Evolutionary conservation across 2,113 vertebrate genomes (phyloP).

Genomic region (Apodemus sylvaticus): DNA sequence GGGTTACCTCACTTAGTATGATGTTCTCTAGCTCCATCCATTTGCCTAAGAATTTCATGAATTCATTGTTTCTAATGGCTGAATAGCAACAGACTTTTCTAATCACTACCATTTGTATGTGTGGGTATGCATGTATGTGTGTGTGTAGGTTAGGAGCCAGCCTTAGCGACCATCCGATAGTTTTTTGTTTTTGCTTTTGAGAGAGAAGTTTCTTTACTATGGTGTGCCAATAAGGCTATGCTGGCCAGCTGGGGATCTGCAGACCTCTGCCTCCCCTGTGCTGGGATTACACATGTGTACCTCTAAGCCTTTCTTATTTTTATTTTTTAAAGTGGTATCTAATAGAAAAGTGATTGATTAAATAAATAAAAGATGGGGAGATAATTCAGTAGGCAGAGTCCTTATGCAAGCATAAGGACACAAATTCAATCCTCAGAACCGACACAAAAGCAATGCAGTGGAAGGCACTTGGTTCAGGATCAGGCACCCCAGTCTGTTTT

Average conservation of each 20-base stretch:
- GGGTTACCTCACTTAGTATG: too few species aligned
- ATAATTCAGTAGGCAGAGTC: too few species aligned
- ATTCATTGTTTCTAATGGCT: too few species aligned
- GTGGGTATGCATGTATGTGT: background rate
- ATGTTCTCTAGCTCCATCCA: too few species aligned
- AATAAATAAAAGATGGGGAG: too few species aligned
- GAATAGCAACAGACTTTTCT: background rate
- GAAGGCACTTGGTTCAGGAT: too few species aligned
- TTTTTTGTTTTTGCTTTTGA: background rate
- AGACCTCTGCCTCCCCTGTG: background rate
- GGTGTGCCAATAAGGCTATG: background rate
- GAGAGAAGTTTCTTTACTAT: background rate
- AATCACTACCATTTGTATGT: background rate
- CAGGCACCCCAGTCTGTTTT: too few species aligned
- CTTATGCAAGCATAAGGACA: too few species aligned
- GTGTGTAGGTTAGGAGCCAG: background rate
- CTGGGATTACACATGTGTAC: background rate
- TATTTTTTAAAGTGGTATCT: background rate
- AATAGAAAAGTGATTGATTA: too few species aligned
- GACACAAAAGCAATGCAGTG: too few species aligned
- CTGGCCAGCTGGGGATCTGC: background rate
- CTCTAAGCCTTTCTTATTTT: background rate
- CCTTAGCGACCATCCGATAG: background rate
- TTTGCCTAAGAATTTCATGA: too few species aligned
- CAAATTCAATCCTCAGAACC: too few species aligned